phyloP scores from a whole-genome alignment of 2,113 vertebrate genomes.

The Elgaria multicarinata region DNA sequence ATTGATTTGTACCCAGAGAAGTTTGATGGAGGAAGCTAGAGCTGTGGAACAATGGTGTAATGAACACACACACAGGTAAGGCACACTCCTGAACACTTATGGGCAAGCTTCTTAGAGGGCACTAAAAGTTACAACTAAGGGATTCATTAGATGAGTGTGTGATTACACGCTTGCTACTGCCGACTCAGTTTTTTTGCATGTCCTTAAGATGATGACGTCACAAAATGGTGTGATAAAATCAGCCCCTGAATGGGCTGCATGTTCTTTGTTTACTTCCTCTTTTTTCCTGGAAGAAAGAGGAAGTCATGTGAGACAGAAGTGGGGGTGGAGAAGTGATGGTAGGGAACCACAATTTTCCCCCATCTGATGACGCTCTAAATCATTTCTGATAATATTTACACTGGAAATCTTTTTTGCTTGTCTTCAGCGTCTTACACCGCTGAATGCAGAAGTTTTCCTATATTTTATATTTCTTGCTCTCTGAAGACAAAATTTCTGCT shows the following conservation, averaged over 20 bases:
- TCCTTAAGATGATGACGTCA: too few relatives aligned
- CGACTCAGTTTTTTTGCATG: too few relatives aligned
- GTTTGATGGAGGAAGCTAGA: background rate
- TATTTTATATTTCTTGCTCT: background rate
- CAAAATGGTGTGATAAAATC: too few relatives aligned
- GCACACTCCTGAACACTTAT: background rate
- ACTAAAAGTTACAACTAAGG: background rate
- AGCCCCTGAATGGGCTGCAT: too few relatives aligned
- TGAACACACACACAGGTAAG: background rate
- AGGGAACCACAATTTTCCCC: too few relatives aligned
- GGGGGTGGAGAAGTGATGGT: too few relatives aligned
- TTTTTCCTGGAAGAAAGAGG: too few relatives aligned
- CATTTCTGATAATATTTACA: background rate
- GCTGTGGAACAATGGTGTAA: background rate
- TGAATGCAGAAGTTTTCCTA: background rate
- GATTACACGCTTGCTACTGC: too few relatives aligned
- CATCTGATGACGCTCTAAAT: background rate
- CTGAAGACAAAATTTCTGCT: background rate
- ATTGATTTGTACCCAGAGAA: background rate
- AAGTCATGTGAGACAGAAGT: too few relatives aligned
- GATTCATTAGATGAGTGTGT: too few relatives aligned
- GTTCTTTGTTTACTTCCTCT: too few relatives aligned
- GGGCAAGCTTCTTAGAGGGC: background rate
- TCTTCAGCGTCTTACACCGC: background rate
- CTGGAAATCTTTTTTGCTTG: background rate